These are phyloP conservation scores for Eupithecia inturbata DNA, from an alignment of 2,888 invertebrate species.

Conservation along the genomic window DNA sequence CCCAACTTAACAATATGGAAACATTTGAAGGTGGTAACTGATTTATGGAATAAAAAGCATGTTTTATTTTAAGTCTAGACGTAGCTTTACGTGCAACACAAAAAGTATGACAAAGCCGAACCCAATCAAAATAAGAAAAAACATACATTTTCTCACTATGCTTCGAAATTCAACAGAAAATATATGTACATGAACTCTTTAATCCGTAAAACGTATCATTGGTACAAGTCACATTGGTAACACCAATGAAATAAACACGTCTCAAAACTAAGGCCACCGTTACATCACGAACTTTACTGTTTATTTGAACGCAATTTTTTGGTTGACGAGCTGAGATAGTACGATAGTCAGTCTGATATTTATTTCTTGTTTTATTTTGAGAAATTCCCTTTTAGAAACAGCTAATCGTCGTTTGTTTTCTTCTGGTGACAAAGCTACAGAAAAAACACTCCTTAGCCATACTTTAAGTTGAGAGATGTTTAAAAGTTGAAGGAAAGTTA, in stretches of 20 bases:
- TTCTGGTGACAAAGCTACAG: background rate
- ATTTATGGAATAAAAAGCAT: too few species aligned
- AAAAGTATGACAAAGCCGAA: too few species aligned
- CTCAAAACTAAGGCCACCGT: constrained; percentile 18
- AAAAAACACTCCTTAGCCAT: background rate
- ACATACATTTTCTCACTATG: too few species aligned
- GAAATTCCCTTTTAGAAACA: background rate
- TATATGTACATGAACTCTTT: background rate
- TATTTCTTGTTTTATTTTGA: too few species aligned
- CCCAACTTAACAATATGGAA: too few species aligned
- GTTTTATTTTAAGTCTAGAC: too few species aligned
- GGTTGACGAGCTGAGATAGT: background rate
- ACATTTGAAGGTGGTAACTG: too few species aligned
- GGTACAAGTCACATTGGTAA: background rate
- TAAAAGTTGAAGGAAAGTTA: background rate
- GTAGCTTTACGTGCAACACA: too few species aligned
- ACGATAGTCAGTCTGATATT: background rate
- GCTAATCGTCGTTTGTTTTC: background rate
- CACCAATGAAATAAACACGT: constrained; percentile 6
- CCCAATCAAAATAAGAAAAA: too few species aligned
- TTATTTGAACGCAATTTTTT: constrained; percentile 2
- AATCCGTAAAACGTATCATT: background rate
- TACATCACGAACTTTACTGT: constrained; percentile 17
- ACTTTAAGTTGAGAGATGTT: background rate
- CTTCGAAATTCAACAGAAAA: background rate